Conservation (phyloP, 2,888 invertebrate genomes). For the Itoplectis maculator region DNA sequence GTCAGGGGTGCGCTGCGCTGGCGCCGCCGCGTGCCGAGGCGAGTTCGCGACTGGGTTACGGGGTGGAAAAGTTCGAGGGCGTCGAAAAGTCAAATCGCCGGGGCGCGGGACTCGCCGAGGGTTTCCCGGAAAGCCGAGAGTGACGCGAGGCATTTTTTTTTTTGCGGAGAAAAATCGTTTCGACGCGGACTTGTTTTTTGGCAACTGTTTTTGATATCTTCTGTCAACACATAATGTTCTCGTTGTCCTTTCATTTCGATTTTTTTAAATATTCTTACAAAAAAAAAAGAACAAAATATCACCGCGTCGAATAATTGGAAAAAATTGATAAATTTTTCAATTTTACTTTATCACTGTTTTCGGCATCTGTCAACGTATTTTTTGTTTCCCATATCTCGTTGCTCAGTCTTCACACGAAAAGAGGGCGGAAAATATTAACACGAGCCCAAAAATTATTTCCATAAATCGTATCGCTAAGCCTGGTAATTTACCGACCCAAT, state of each 20-base stretch:
- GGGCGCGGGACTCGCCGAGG: neutral
- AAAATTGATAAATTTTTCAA: too few species aligned
- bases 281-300: neutral
- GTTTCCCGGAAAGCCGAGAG: neutral
- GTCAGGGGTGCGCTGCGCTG: conserved; percentile 17
- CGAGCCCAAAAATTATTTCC: too few species aligned
- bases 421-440: too few species aligned
- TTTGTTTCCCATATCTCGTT: too few species aligned
- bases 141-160: conserved; percentile 47
- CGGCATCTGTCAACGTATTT: too few species aligned
- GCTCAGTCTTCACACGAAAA: too few species aligned
- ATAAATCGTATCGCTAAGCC: too few species aligned
- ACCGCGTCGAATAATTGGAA: too few species aligned
- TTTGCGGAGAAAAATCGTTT: conserved; percentile 23
- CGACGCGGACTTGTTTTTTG: neutral
- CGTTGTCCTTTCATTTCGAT: neutral
- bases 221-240: neutral
- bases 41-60: conserved; percentile 30
- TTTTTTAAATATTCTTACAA: neutral
- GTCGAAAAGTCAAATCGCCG: conserved; percentile 46
- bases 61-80: conserved; percentile 33
- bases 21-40: conserved; percentile 21
- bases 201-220: neutral
- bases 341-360: too few species aligned
- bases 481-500: too few species aligned